These are phyloP conservation scores for Amphipoea oculea DNA, from an alignment of 2,888 invertebrate genomes.

Conservation along the genomic window DNA sequence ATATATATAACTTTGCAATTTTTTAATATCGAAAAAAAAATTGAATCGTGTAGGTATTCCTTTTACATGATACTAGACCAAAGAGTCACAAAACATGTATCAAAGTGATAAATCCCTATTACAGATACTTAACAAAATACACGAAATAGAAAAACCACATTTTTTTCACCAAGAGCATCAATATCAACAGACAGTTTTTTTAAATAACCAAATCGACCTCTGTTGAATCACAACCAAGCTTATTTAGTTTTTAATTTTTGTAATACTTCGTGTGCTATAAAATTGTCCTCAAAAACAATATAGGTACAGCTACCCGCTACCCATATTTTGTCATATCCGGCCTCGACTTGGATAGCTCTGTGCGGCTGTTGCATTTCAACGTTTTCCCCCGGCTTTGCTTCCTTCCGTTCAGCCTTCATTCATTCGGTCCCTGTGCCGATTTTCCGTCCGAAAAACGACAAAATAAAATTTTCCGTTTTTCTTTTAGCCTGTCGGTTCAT, in stretches of 20 bases:
- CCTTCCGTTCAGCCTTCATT: conserved; percentile 57
- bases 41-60: no score
- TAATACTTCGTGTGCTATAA: background rate
- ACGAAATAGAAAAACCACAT: no score
- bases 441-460: conserved; percentile 6
- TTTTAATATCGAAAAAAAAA: no score
- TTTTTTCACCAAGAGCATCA: background rate
- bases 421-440: conserved; percentile 38
- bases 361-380: conserved; percentile 57
- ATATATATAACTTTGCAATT: no score
- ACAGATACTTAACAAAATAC: no score
- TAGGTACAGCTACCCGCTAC: conserved; percentile 3
- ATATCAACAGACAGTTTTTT: background rate
- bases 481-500: conserved; percentile 27
- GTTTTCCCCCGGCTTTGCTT: conserved; percentile 42
- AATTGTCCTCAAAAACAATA: conserved; percentile 39
- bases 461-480: conserved; percentile 24
- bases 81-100: no score
- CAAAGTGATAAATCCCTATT: no score
- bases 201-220: background rate
- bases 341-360: conserved; percentile 25
- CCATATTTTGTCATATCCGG: conserved; percentile 57
- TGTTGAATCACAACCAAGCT: background rate
- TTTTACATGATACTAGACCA: no score
- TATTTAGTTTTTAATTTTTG: background rate